These are phyloP conservation scores for Lamellibrachia satsuma DNA, from an alignment of 2,888 invertebrate genomes.

Conservation along the genomic window DNA sequence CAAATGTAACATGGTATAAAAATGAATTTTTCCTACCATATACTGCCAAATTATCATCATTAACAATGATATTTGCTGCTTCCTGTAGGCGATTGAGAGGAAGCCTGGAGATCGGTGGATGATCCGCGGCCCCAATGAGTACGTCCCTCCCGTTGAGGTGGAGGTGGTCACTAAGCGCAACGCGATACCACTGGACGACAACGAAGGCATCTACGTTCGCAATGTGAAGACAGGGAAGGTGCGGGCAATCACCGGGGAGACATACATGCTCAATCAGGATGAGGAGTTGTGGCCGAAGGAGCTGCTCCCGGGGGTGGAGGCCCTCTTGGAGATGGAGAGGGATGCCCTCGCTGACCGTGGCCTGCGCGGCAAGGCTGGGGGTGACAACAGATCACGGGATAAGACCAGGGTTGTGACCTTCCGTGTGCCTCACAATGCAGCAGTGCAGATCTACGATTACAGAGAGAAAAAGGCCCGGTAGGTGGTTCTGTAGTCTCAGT, in stretches of 20 bases:
- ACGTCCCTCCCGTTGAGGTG: conserved; percentile 68
- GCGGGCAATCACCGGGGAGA: conserved; percentile 66
- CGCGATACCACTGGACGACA: conserved; percentile 69
- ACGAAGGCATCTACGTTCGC: conserved; percentile 69
- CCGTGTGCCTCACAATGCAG: conserved; percentile 69
- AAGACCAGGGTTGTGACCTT: conserved; percentile 65
- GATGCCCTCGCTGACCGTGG: conserved; percentile 68
- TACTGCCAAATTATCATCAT: too few species aligned
- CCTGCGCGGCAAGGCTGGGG: background rate
- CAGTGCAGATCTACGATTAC: conserved; percentile 69
- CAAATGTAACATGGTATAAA: too few species aligned
- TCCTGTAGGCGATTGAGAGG: background rate
- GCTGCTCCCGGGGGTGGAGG: conserved; percentile 65
- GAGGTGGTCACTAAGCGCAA: conserved; percentile 66
- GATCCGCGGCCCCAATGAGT: conserved; percentile 68
- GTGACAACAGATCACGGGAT: conserved; percentile 48
- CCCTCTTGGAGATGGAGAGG: conserved; percentile 52
- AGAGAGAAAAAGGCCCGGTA: conserved; percentile 68
- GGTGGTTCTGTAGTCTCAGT: background rate
- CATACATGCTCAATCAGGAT: conserved; percentile 69
- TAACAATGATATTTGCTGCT: background rate
- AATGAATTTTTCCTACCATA: too few species aligned
- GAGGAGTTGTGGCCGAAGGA: conserved; percentile 66
- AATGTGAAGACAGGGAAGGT: conserved; percentile 67
- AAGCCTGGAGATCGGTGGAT: conserved; percentile 69